Base-by-base conservation (phyloP, 2,888 invertebrate species). In the Periphyllus acericola region DNA sequence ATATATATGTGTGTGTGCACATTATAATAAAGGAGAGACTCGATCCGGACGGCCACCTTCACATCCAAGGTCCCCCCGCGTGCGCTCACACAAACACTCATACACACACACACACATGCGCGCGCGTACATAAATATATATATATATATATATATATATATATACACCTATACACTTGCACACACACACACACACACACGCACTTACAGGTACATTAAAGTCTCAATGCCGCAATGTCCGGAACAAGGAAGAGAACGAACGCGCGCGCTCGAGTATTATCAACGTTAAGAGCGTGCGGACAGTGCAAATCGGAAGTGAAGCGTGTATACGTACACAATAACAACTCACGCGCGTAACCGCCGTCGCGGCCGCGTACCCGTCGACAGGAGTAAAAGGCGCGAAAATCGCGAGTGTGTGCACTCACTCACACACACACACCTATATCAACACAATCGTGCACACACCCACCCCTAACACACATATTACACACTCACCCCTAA, bases 201-300 rank as follows among this genome's bases (percentile, higher is more conserved):
- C 17, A 40, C 29, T 29, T 29, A 21, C 60, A 76, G 25, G 11
- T 29, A 66, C 36, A 55, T 87, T 80, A 74, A 32, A 87, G 87
- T 87, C 87, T 87, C 87, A 87, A 87, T 87, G 87, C 87, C 87
- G 87, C 75, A 46, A 25, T 32, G 87, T 87, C 87, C 87, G 87
- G 87, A 87, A 87, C 80, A 87, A 87, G 87, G 87, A 87, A 87
- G 87, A 87, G 87, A 87, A 36, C 87, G 80, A 8, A 19, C 36
- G 29, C 36, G 71, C 66, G 72, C 76, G 76, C 29, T 11, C 46
- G 46, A 46, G 46, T 46, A 82, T 82, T 40, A 74, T 75, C 46
- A 60, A 74, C 60, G 36, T 60, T 40, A 29, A 74, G 14, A 46
- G 14, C 46, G 46, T 46, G 66, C 40, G 71, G 36, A 36, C 34